Evolutionary conservation across 2,797 vertebrate genomes (phyloP), one percentile per base, ranked within the genome.

Genomic region (Loriculus beryllinus): DNA sequence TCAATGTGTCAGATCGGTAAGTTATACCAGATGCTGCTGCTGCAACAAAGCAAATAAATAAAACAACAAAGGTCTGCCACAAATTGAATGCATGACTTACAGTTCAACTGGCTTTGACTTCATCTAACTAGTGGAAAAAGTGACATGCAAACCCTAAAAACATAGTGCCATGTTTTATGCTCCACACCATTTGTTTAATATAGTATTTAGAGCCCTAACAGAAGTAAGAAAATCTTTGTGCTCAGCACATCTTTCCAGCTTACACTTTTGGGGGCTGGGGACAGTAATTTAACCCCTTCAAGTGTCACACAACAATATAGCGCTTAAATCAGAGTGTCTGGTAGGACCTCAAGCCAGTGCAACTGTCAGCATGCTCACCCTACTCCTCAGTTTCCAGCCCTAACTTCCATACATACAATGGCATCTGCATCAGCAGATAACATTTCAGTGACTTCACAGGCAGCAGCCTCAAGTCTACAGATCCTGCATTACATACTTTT

Each of bases 341-440:
- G 8, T 11, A 47, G n/a, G 26, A 21, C 9, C 8, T 28, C 17
- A 74, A 40, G 31, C 14, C 21, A 69, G 10, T 2, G 15, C 7
- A 20, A 23, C 10, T 45, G 6, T 14, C 40, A 40, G 14, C 9
- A 51, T 14, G 21, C 10, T 63, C 12, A 40, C 16, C 6, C 31
- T 15, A 19, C 25, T 18, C 37, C 23, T 29, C 51, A 7, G 6
- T 19, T 68, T 75, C 48, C 16, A 48, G 1, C 11, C 14, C 3
- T n/a, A 78, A 48, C 9, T 48, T 48, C 31, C 63, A 8, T 0
- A 52, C 29, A n/a, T 20, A 47, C 25, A 82, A 21, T 0, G 1
- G 21, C 21, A 45, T 10, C 26, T 39, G 42, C 29, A 33, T 7
- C 13, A 37, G 33, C 62, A 91, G 70, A 40, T 5, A 37, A 23